A percentile compares a stretch with the other conserved stretches of the same genome.
Evolutionary conservation across 2,888 invertebrate genomes (phyloP).

Genomic region (Ectemnius continuus): DNA sequence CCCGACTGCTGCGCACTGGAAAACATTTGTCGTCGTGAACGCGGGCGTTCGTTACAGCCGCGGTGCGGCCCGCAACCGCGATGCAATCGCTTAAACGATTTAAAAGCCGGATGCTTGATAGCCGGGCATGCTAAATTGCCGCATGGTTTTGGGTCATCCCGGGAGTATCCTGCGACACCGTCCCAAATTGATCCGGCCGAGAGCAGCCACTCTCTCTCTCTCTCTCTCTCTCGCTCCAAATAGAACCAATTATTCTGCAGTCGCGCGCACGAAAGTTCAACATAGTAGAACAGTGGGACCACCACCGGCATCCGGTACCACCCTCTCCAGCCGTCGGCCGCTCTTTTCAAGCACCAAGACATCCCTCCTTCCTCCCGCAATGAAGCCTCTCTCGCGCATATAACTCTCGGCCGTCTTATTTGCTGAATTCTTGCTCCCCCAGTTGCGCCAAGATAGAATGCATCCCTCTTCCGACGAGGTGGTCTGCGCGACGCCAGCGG

Average conservation of each 20-base stretch:
- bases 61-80: slow-evolving; percentile 27
- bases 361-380: slow-evolving; percentile 19
- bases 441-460: not conserved
- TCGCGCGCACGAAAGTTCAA: slow-evolving; percentile 50
- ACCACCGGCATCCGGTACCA: slow-evolving; percentile 37
- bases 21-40: slow-evolving; percentile 35
- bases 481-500: too few relatives aligned
- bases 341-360: slow-evolving; percentile 23
- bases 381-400: slow-evolving; percentile 14
- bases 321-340: slow-evolving; percentile 22
- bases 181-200: too few relatives aligned
- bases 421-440: not conserved
- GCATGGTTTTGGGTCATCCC: not conserved
- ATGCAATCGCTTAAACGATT: slow-evolving; percentile 39
- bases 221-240: slow-evolving; percentile 9
- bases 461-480: not conserved
- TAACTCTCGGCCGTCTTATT: not conserved
- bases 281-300: slow-evolving; percentile 34
- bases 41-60: slow-evolving; percentile 32
- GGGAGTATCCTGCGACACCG: too few relatives aligned
- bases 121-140: slow-evolving; percentile 4
- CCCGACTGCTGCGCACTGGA: slow-evolving; percentile 34
- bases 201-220: not conserved
- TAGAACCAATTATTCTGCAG: slow-evolving; percentile 57
- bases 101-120: slow-evolving; percentile 25